Base-by-base conservation (phyloP, 2,797 vertebrate genomes). In the Bradypodion ventrale region DNA sequence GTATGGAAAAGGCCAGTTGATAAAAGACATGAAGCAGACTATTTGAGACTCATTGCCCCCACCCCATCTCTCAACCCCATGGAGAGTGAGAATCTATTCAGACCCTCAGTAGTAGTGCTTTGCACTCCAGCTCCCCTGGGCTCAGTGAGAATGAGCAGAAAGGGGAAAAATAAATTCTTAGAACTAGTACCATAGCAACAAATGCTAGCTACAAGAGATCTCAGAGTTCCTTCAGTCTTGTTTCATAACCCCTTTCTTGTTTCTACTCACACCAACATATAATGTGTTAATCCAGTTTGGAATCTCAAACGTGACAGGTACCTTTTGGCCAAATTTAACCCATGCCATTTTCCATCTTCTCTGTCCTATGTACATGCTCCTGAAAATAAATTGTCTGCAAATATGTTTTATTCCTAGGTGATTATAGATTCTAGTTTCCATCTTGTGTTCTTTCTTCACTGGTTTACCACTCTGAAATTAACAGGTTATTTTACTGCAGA, bases 121-220 rank as follows among this genome's bases (percentile, higher is more conserved):
- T 89, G 82, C n/a, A n/a, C 85, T 88, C 78, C 63, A 91, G 63
- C 49, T 87, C 85, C 3, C 40, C 42, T 78, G 83, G 72, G 52
- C 37, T 86, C 35, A 79, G 29, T 27, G 1, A 85, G 59, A 75
- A 59, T 10, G 60, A 90, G 1, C 29, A 35, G 56, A 0, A 85
- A 87, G 46, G 10, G 62, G 4, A 35, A 74, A 82, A 90, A 74
- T 44, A 75, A 87, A 60, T 42, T 75, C 80, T 72, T 76, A 35
- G 75, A 79, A 69, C 2, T 75, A 85, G 44, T 59, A 85, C 62
- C 68, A 75, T 19, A 80, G 82, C 68, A 93, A 91, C 84, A 82
- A 2, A 2, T 62, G 49, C 56, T n/a, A 56, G 63, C 19, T 35
- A 66, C 0, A 1, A 65, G 49, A 19, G 69, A 12, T 37, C 25